These are phyloP conservation scores for Chelon auratus DNA, from an alignment of 2,797 vertebrate genomes.

Conservation along the genomic window DNA sequence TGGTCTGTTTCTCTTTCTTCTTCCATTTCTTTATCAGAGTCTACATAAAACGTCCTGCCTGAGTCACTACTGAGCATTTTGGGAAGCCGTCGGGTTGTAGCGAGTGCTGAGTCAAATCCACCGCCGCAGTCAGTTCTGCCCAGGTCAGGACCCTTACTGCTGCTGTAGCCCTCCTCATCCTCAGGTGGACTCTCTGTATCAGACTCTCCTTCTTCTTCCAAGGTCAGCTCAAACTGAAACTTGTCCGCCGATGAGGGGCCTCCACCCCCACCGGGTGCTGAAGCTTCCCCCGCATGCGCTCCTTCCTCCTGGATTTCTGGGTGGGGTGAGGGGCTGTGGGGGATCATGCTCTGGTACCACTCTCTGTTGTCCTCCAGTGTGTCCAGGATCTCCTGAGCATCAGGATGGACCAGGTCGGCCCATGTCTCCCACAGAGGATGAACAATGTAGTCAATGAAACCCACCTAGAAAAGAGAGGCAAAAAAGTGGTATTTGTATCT, in stretches of 20 bases:
- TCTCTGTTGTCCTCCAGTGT: constrained; percentile 94
- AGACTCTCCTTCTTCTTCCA: constrained; percentile 88
- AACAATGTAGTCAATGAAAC: constrained; percentile 95
- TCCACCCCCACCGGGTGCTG: constrained; percentile 17
- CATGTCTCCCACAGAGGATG: constrained; percentile 96
- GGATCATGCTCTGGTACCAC: constrained; percentile 96
- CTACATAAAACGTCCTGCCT: constrained; percentile 75
- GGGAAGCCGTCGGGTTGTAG: constrained; percentile 31
- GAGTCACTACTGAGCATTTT: constrained; percentile 53
- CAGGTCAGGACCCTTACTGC: constrained; percentile 43
- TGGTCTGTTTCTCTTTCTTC: constrained; percentile 75
- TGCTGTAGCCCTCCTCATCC: constrained; percentile 72
- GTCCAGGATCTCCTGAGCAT: constrained; percentile 93
- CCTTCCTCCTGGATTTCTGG: constrained; percentile 63
- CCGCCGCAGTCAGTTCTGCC: constrained; percentile 63
- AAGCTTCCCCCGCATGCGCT: constrained; percentile 38
- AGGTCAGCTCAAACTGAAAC: constrained; percentile 90
- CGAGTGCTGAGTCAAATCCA: constrained; percentile 45
- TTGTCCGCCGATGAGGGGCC: constrained; percentile 76
- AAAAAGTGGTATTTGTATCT: background rate
- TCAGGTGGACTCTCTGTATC: constrained; percentile 80
- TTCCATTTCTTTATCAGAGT: constrained; percentile 65
- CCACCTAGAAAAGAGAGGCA: constrained; percentile 82
- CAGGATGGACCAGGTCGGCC: constrained; percentile 94
- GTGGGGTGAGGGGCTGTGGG: constrained; percentile 87